These are phyloP conservation scores for Eonycteris spelaea DNA, from an alignment of 2,113 vertebrate species.

Conservation along the genomic window DNA sequence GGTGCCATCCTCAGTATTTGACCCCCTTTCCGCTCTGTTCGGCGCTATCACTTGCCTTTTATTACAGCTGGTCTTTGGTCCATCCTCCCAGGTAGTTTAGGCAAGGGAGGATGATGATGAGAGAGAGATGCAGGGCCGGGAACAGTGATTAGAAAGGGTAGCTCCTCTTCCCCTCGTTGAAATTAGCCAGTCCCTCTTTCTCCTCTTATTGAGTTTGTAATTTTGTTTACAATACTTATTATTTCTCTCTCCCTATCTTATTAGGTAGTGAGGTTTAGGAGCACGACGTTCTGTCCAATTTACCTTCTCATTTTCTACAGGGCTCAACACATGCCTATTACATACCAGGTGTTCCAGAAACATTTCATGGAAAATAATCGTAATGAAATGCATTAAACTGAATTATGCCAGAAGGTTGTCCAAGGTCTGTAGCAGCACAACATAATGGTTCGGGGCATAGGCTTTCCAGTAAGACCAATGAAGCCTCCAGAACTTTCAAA, in stretches of 20 bases:
- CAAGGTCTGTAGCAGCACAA: background rate
- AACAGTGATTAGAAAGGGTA: background rate
- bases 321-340: background rate
- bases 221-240: background rate
- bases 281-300: background rate
- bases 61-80: no score
- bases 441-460: background rate
- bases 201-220: background rate
- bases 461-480: background rate
- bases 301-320: background rate
- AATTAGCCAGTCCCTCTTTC: background rate
- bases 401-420: background rate
- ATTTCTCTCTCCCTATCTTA: background rate
- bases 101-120: background rate
- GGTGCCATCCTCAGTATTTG: background rate
- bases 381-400: background rate
- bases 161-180: background rate
- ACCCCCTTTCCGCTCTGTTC: no score
- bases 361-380: background rate
- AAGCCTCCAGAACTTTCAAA: background rate
- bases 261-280: background rate
- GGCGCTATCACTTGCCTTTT: background rate
- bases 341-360: background rate
- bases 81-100: background rate
- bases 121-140: background rate